These are phyloP conservation scores for Suricata suricatta DNA, from an alignment of 2,113 vertebrate species.

Conservation along the genomic window DNA sequence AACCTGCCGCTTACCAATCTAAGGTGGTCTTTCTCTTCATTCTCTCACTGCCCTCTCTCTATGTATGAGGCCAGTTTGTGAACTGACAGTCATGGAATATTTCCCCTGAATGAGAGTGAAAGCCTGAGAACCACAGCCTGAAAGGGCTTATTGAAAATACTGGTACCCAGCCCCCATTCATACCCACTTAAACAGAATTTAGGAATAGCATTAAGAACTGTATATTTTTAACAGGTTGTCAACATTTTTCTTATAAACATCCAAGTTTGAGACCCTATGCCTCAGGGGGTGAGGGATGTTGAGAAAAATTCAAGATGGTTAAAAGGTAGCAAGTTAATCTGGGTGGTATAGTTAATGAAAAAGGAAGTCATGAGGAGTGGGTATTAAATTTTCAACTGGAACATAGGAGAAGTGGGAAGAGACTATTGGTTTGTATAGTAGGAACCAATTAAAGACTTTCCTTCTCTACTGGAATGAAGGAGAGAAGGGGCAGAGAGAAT, in stretches of 20 bases:
- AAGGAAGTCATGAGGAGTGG: not conserved
- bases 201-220: not conserved
- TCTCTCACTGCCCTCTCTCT: not conserved
- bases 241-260: not conserved
- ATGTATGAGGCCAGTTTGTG: not conserved
- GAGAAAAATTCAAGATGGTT: not conserved
- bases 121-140: not conserved
- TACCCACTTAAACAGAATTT: not conserved
- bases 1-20: not conserved
- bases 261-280: not conserved
- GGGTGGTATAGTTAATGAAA: not conserved
- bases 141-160: not conserved
- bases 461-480: not conserved
- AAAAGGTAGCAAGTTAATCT: not conserved
- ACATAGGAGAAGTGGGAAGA: not conserved
- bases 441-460: not conserved
- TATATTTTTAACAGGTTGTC: not conserved
- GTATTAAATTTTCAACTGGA: not conserved
- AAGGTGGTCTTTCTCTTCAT: not conserved
- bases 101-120: not conserved
- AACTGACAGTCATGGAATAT: not conserved
- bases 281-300: not conserved
- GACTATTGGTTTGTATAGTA: not conserved
- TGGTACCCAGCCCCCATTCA: not conserved
- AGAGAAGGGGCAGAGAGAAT: not conserved